Conservation (phyloP, 2,888 invertebrate genomes). For the Clunio marinus region DNA sequence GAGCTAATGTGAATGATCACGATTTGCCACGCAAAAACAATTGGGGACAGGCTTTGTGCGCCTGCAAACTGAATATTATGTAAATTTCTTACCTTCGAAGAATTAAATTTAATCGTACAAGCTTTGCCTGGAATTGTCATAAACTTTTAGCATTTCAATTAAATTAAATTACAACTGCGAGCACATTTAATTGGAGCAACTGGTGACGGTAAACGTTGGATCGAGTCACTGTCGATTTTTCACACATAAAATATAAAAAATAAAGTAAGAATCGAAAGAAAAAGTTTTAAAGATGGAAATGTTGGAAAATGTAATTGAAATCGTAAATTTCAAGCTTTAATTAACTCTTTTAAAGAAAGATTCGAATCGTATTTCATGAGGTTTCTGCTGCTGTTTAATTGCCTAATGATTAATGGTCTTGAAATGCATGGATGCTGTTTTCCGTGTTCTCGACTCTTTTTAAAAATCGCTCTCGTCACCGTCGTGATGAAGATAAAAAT, state of each 20-base stretch:
- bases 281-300: neutral
- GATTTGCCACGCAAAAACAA: conserved; percentile 23
- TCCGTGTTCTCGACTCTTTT: neutral
- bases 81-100: neutral
- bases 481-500: neutral
- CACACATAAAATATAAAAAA: neutral
- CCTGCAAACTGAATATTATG: neutral
- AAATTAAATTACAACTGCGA: neutral
- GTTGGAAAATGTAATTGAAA: conserved; percentile 1
- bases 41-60: conserved; percentile 10
- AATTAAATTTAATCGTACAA: neutral
- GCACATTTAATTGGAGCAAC: neutral
- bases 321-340: neutral
- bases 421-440: neutral
- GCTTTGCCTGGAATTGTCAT: neutral
- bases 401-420: conserved; percentile 21
- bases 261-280: neutral
- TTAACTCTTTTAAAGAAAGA: neutral
- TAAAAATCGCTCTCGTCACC: neutral
- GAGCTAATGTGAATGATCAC: conserved; percentile 1
- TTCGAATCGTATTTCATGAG: conserved; percentile 1
- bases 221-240: neutral
- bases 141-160: neutral
- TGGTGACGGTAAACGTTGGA: neutral
- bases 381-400: conserved; percentile 9